A percentile compares a stretch with the other conserved stretches of the same genome.
These are phyloP conservation scores for Lasioglossum figueresi DNA, from an alignment of 2,888 invertebrate species.

Conservation along the genomic window DNA sequence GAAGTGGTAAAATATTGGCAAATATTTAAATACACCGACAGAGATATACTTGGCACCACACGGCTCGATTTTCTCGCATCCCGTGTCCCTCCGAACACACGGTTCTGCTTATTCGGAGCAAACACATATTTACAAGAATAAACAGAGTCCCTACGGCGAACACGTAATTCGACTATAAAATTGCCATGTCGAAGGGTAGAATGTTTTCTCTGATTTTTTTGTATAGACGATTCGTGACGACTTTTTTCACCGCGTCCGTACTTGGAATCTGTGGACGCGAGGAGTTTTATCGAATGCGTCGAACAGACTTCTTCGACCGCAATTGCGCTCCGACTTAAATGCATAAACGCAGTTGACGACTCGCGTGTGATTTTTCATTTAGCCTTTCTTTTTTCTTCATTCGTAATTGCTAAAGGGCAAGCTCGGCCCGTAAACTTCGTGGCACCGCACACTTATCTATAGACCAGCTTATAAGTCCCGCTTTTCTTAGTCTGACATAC, in stretches of 20 bases:
- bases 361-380: background rate
- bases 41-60: conserved; percentile 32
- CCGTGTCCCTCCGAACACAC: background rate
- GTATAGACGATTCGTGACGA: background rate
- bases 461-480: background rate
- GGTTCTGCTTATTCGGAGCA: background rate
- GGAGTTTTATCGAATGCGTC: background rate
- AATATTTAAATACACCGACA: conserved; percentile 58
- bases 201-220: background rate
- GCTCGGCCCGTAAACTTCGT: background rate
- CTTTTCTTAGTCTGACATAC: conserved; percentile 1
- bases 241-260: background rate
- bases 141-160: background rate
- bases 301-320: background rate
- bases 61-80: conserved; percentile 26
- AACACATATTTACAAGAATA: conserved; percentile 36
- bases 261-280: background rate
- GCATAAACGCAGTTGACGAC: background rate
- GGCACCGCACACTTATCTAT: background rate
- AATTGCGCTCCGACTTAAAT: background rate
- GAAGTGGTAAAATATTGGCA: conserved; percentile 50
- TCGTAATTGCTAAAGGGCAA: background rate
- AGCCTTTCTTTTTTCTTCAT: background rate
- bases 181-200: background rate
- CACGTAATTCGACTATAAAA: background rate